Base-by-base conservation (phyloP, 2,888 invertebrate genomes). In the Gibbula magus region DNA sequence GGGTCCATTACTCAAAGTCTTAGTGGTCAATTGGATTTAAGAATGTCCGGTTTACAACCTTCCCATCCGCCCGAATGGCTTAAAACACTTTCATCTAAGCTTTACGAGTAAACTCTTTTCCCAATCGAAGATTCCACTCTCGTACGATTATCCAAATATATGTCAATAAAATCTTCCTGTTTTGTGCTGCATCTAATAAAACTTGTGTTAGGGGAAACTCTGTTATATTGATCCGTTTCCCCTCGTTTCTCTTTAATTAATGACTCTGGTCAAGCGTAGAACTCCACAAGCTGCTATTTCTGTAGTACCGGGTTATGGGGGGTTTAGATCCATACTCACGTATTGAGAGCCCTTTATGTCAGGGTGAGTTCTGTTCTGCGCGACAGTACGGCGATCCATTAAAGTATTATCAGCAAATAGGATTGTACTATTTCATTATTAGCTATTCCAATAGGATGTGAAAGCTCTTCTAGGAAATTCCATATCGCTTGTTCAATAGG, bases 261-360 rank as follows among this genome's bases (percentile, higher is more conserved):
- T 70, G 70, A 35, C 3, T 35, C 70, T 70, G 70, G 70, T 70
- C 70, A 70, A 70, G 70, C 39, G 35, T 32, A 32, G 35, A 70
- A n/a, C 39, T 25, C 35, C 18, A 18, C 70, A 70, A 35, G 39
- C 35, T 70, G 16, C 39, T 18, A 61, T 61, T 61, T 29, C 61
- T 25, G 29, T 61, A 61, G 29, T 45, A 45, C 10, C 45, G 13
- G 45, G 45, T 45, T 45, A 45, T 45, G 45, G 45, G 45, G 13
- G 45, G 45, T 45, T 45, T 13, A 13, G 45, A 45, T 45, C 45
- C 45, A 45, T 45, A 45, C 45, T 45, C 45, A 1, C 45, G 45
- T 10, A 45, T 45, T 45, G 45, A 45, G 45, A 45, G 13, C 45
- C 45, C 45, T 45, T 45, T 45, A 45, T 45, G 45, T 45, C 45